These are phyloP conservation scores for Lepisosteus oculatus DNA, from an alignment of 2,113 vertebrate genomes.

Conservation along the genomic window DNA sequence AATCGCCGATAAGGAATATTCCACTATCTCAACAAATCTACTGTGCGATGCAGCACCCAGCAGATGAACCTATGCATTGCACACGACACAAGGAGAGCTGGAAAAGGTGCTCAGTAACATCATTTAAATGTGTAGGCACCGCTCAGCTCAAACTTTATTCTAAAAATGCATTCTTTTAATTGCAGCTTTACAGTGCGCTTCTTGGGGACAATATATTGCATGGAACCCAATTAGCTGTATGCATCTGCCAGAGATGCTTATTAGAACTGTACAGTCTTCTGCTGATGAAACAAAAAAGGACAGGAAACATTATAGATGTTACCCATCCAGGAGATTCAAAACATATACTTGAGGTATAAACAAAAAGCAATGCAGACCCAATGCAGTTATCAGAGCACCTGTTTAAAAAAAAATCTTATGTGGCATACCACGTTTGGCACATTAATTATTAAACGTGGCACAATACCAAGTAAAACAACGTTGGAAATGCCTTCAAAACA, in stretches of 20 bases:
- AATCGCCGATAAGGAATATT: no score
- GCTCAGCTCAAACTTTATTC: slow-evolving; percentile 10
- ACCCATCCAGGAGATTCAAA: neutral
- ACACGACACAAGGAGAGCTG: neutral
- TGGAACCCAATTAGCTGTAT: slow-evolving; percentile 13
- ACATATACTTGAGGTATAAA: slow-evolving; percentile 3
- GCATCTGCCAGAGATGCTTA: slow-evolving; percentile 11
- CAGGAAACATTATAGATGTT: slow-evolving; percentile 8
- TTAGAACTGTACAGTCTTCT: slow-evolving; percentile 11
- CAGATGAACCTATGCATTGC: no score
- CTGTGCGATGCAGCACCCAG: neutral
- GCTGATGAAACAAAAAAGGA: slow-evolving; percentile 3
- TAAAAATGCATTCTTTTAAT: slow-evolving; percentile 19
- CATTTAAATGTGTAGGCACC: slow-evolving; percentile 7
- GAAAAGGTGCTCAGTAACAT: neutral
- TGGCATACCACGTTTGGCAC: neutral
- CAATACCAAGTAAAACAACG: neutral
- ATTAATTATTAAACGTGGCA: slow-evolving; percentile 4
- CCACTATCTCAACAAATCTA: no score
- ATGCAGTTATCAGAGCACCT: no score
- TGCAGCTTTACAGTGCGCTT: slow-evolving; percentile 21
- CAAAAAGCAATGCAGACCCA: neutral
- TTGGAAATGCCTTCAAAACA: neutral
- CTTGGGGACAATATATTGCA: slow-evolving; percentile 16
- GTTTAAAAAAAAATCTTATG: neutral